Conservation (phyloP, 2,888 invertebrate species). For the Hypena proboscidalis region DNA sequence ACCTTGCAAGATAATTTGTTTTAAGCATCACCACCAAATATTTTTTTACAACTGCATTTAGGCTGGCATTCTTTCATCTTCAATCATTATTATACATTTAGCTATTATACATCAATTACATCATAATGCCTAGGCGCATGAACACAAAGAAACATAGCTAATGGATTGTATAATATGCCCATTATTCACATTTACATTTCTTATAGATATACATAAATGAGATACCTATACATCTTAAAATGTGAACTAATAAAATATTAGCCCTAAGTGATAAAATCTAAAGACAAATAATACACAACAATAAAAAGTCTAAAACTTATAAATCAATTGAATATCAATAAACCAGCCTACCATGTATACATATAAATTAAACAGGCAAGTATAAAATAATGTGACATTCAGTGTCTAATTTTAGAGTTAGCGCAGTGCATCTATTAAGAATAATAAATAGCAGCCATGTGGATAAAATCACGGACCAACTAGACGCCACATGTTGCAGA, state of each 20-base stretch:
- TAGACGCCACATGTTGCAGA: no score
- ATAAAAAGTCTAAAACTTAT: constrained; percentile 6
- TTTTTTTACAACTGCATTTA: constrained; percentile 6
- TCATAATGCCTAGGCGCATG: constrained; percentile 8
- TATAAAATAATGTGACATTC: constrained; percentile 12
- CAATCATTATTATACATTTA: no score
- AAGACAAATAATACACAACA: background rate
- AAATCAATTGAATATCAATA: constrained; percentile 11
- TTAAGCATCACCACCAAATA: constrained; percentile 4
- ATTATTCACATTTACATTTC: no score
- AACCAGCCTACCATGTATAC: constrained; percentile 10
- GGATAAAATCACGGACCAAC: no score
- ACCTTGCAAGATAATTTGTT: background rate
- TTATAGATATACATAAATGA: no score
- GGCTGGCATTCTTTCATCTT: no score
- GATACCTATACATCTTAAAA: no score
- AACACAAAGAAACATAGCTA: constrained; percentile 7
- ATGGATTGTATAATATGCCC: no score
- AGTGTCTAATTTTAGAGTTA: constrained; percentile 17
- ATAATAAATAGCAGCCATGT: constrained; percentile 14
- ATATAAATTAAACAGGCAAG: constrained; percentile 9
- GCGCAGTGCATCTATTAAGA: constrained; percentile 29
- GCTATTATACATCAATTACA: constrained; percentile 15
- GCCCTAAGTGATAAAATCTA: constrained; percentile 1
- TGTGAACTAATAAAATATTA: background rate